phyloP scores from a whole-genome alignment of 2,888 invertebrate species.

The Biston stratarius region DNA sequence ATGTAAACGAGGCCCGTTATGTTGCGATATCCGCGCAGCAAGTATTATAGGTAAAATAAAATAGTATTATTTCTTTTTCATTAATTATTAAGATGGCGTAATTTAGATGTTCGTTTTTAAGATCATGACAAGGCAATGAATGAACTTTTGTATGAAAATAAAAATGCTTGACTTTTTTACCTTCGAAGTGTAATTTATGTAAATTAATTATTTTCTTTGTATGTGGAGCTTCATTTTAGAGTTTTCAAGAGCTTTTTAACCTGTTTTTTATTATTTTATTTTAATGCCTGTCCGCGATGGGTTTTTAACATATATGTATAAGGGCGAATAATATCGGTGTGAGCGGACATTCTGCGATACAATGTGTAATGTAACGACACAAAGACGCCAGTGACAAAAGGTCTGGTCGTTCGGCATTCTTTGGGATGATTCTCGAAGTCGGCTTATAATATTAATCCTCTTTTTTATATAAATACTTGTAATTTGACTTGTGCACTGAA shows the following conservation, averaged over 20 bases:
- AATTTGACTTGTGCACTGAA: no score
- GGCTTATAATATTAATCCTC: no score
- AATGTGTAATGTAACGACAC: not conserved
- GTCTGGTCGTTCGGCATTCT: no score
- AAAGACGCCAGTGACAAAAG: not conserved
- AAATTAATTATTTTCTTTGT: slow-evolving; percentile 62
- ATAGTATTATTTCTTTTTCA: slow-evolving; percentile 75
- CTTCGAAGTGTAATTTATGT: slow-evolving; percentile 67
- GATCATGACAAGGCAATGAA: slow-evolving; percentile 82
- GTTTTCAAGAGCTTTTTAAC: slow-evolving; percentile 62
- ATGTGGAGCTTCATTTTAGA: slow-evolving; percentile 68
- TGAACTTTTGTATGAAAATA: slow-evolving; percentile 64
- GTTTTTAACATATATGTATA: slow-evolving; percentile 42
- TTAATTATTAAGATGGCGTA: slow-evolving; percentile 82
- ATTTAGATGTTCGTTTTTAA: slow-evolving; percentile 80
- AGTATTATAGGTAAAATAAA: slow-evolving; percentile 74
- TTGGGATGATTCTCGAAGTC: no score
- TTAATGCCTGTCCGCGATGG: slow-evolving; percentile 4
- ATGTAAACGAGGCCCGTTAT: slow-evolving; percentile 36
- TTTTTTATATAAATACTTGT: no score
- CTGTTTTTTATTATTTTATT: slow-evolving; percentile 47
- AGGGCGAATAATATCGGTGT: slow-evolving; percentile 6
- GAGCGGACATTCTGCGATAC: not conserved
- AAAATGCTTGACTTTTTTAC: slow-evolving; percentile 66
- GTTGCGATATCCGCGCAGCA: slow-evolving; percentile 52